Conservation (phyloP, 2,888 invertebrate genomes). For the Chorisops tibialis region DNA sequence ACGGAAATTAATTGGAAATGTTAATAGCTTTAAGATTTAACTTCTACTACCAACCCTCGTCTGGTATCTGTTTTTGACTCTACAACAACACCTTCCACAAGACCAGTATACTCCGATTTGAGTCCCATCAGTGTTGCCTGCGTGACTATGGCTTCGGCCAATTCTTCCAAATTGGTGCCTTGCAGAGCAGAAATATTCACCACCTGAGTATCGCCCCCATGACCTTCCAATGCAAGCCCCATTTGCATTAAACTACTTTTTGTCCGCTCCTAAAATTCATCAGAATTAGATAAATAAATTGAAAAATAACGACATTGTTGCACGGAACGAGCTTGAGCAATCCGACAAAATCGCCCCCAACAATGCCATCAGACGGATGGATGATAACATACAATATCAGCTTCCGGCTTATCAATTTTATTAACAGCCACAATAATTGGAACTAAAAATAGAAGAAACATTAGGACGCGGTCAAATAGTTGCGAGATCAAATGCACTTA, state of each 20-base stretch:
- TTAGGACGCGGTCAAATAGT: not conserved
- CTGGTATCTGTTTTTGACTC: constrained; percentile 73
- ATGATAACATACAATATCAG: constrained; percentile 73
- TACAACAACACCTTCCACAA: constrained; percentile 85
- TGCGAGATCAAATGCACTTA: constrained; percentile 39
- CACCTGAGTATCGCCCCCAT: constrained; percentile 89
- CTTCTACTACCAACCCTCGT: constrained; percentile 60
- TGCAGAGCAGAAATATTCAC: constrained; percentile 89
- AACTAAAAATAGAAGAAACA: constrained; percentile 59
- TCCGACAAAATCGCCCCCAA: not conserved
- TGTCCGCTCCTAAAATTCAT: constrained; percentile 66
- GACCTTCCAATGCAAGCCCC: constrained; percentile 79
- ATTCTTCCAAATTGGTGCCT: constrained; percentile 68
- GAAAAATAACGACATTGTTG: not conserved
- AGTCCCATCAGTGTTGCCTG: constrained; percentile 88
- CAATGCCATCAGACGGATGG: not conserved
- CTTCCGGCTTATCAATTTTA: constrained; percentile 92
- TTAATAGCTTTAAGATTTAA: no score
- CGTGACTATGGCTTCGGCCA: constrained; percentile 78
- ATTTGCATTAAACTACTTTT: constrained; percentile 71
- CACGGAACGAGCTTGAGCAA: not conserved
- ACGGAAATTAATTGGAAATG: no score
- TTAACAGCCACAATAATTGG: constrained; percentile 96
- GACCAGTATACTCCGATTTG: constrained; percentile 76
- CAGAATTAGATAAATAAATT: not conserved